Conservation (phyloP, 2,797 vertebrate species). For the Myotis pilosus region DNA sequence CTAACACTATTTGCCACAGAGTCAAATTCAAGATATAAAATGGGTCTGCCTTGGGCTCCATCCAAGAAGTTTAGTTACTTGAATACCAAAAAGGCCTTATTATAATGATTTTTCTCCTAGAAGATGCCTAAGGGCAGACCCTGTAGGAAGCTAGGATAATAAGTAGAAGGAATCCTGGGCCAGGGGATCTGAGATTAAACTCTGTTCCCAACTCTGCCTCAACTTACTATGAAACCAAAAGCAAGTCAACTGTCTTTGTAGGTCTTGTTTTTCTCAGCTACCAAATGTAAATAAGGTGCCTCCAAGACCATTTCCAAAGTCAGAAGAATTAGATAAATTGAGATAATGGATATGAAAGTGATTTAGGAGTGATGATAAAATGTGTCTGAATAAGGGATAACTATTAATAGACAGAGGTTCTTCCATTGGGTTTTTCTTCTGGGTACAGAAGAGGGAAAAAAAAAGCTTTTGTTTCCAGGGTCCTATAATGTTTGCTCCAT, state of each 20-base stretch:
- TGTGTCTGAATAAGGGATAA: background rate
- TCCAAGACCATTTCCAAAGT: background rate
- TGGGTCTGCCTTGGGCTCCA: background rate
- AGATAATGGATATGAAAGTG: background rate
- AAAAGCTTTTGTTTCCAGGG: background rate
- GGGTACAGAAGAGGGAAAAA: background rate
- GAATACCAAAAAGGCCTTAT: slow-evolving; percentile 19
- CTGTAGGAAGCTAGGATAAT: background rate
- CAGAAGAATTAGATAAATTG: background rate
- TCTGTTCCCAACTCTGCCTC: background rate
- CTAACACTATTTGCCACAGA: background rate
- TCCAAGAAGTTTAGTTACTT: slow-evolving; percentile 14
- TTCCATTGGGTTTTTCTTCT: slow-evolving; percentile 28
- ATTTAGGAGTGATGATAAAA: background rate
- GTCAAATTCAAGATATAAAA: slow-evolving; percentile 3
- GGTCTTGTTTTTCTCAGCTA: background rate
- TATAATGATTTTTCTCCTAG: background rate
- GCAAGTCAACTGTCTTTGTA: background rate
- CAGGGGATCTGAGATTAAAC: background rate
- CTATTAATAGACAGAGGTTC: slow-evolving; percentile 29
- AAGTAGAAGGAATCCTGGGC: background rate
- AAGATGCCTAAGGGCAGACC: background rate
- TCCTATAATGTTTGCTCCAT: background rate
- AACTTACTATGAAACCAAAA: background rate
- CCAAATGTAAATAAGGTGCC: background rate